phyloP scores from a whole-genome alignment of 2,888 invertebrate species.

The Hyposoter dolosus region DNA sequence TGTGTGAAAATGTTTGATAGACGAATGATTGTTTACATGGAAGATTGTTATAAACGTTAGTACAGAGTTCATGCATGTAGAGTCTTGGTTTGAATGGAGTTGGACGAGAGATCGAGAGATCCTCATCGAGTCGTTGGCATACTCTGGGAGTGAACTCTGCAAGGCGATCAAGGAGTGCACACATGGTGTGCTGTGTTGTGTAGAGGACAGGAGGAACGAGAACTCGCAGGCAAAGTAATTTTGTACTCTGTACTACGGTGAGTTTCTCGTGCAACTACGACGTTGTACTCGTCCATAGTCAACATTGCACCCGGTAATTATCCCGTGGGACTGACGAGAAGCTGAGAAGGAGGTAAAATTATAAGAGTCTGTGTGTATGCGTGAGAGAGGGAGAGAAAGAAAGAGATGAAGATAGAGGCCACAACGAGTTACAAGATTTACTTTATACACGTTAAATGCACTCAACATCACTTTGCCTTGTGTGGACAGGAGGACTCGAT shows the following conservation, averaged over 20 bases:
- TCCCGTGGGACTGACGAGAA: constrained; percentile 67
- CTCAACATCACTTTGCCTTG: constrained; percentile 53
- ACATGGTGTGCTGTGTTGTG: constrained; percentile 7
- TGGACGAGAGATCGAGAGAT: constrained; percentile 56
- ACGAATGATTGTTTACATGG: background rate
- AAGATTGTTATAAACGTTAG: background rate
- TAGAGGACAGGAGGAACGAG: constrained; percentile 32
- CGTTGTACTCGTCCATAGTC: constrained; percentile 62
- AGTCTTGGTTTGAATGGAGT: constrained; percentile 29
- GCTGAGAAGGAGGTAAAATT: constrained; percentile 1
- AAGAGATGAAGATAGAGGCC: constrained; percentile 1
- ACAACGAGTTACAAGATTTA: constrained; percentile 49
- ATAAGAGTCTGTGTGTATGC: background rate
- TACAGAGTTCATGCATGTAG: background rate
- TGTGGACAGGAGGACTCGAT: constrained; percentile 2
- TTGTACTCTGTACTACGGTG: constrained; percentile 38
- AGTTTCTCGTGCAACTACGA: constrained; percentile 58
- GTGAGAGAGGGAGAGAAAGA: constrained; percentile 18
- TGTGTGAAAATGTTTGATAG: background rate
- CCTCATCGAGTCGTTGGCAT: constrained; percentile 55
- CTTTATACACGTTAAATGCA: constrained; percentile 50
- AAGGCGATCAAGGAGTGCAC: constrained; percentile 57
- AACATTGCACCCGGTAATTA: constrained; percentile 67
- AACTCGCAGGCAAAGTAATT: constrained; percentile 56
- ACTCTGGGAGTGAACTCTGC: constrained; percentile 47